These are phyloP conservation scores for Episyrphus balteatus DNA, from an alignment of 1,140 invertebrate genomes.

Conservation along the genomic window DNA sequence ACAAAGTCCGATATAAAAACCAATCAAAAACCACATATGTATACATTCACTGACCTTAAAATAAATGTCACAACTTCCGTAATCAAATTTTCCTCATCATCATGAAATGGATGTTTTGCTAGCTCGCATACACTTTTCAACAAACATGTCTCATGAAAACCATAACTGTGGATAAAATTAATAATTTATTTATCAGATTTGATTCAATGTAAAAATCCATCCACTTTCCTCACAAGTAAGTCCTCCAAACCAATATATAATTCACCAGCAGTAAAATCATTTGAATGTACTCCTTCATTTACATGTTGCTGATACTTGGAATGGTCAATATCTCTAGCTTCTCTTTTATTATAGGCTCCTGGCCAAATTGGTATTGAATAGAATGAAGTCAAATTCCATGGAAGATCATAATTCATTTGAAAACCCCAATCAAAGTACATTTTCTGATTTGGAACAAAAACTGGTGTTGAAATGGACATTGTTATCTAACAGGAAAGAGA, in stretches of 20 bases:
- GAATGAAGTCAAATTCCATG: constrained; percentile 16
- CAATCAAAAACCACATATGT: no score
- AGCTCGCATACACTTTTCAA: constrained; percentile 28
- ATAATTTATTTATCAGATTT: background rate
- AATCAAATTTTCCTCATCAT: constrained; percentile 17
- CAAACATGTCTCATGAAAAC: constrained; percentile 25
- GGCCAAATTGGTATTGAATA: constrained; percentile 34
- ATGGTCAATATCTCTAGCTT: no score
- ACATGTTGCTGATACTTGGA: no score
- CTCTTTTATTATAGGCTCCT: background rate
- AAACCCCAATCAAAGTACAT: constrained; percentile 26
- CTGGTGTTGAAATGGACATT: no score
- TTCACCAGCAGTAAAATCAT: constrained; percentile 29
- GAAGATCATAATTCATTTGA: constrained; percentile 22
- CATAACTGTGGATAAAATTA: constrained; percentile 11
- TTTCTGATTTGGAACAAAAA: no score
- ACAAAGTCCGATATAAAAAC: no score
- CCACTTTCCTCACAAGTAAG: constrained; percentile 9
- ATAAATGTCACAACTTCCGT: constrained; percentile 24
- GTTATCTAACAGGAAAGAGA: no score
- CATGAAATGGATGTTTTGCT: constrained; percentile 26
- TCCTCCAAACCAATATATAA: constrained; percentile 20
- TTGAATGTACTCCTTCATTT: constrained; percentile 12
- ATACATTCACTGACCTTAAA: constrained; percentile 23
- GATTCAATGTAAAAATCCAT: background rate